Conservation (phyloP, 2,888 invertebrate species). For the Pocota personata region DNA sequence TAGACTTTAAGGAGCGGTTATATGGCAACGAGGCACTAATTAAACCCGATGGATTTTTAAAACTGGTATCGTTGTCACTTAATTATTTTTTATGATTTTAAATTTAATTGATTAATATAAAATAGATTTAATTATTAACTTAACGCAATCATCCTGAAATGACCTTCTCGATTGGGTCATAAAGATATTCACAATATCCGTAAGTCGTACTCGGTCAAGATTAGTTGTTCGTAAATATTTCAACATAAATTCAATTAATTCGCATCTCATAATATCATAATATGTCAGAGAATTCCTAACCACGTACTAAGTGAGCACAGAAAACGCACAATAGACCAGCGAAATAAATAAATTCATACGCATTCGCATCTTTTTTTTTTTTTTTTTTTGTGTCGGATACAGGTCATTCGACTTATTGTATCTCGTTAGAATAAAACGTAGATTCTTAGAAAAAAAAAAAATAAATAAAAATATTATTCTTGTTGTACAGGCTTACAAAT, state of each 20-base stretch:
- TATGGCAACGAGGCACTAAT: background rate
- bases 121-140: background rate
- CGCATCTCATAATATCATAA: constrained; percentile 5
- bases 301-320: constrained; percentile 20
- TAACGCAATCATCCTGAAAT: constrained; percentile 32
- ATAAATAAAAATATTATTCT: background rate
- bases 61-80: background rate
- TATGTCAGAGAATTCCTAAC: background rate
- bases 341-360: background rate
- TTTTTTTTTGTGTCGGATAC: too few relatives aligned
- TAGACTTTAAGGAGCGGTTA: background rate
- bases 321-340: background rate
- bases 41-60: background rate
- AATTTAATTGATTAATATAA: constrained; percentile 5
- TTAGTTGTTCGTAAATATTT: background rate
- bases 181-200: constrained; percentile 39
- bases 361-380: constrained; percentile 17
- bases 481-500: constrained; percentile 28
- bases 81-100: background rate
- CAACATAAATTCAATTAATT: constrained; percentile 25
- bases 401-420: constrained; percentile 28
- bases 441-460: background rate
- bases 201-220: constrained; percentile 6
- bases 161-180: background rate
- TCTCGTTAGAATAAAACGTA: constrained; percentile 7